A percentile compares a stretch with the other conserved stretches of the same genome.
Evolutionary conservation across 2,888 invertebrate species (phyloP).

Genomic region (Trissolcus japonicus): DNA sequence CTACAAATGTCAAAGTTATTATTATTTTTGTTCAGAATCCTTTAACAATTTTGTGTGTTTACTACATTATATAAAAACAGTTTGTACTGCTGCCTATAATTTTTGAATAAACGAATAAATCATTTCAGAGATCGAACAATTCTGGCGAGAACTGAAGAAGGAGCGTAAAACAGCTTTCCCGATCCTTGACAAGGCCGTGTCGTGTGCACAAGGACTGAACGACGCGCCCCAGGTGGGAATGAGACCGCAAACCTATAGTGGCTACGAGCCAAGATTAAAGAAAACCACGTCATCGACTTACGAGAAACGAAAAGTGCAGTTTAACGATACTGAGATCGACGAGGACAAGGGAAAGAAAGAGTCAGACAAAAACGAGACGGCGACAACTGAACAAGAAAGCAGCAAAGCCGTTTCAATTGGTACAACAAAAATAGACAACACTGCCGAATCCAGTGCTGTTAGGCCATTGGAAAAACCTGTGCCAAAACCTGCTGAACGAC

Average conservation of each 20-base stretch:
- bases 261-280: conserved; percentile 73
- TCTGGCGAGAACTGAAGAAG: conserved; percentile 85
- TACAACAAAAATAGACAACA: conserved; percentile 20
- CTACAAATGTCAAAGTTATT: no score
- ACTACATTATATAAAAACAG: no score
- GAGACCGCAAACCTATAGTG: conserved; percentile 83
- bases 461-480: conserved; percentile 17
- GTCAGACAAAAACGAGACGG: neutral
- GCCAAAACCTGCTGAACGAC: conserved; percentile 28
- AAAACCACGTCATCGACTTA: conserved; percentile 49
- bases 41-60: no score
- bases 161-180: conserved; percentile 80
- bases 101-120: no score
- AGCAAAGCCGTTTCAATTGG: conserved; percentile 5
- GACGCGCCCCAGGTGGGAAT: conserved; percentile 77
- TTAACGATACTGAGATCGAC: conserved; percentile 61
- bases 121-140: conserved; percentile 81
- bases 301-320: conserved; percentile 64
- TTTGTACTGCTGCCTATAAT: no score
- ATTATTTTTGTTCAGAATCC: no score
- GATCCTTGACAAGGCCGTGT: conserved; percentile 86
- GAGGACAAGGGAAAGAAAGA: conserved; percentile 28
- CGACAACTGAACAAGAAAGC: neutral
- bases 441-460: conserved; percentile 14
- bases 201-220: conserved; percentile 86